phyloP scores from a whole-genome alignment of 2,888 invertebrate species.

The Megaustenia siamemsis region DNA sequence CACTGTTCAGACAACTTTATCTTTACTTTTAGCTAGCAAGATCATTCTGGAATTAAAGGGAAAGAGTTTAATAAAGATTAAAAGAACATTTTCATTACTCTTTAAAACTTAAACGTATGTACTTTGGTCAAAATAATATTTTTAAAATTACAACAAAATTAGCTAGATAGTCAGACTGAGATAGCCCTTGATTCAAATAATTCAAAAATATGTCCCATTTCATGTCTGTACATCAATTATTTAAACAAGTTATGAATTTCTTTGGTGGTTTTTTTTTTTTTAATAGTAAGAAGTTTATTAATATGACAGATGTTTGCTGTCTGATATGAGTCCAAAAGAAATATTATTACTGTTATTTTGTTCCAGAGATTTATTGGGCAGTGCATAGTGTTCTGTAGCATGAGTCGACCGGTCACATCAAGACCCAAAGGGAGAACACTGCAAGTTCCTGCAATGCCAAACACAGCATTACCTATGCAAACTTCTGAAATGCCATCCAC shows the following conservation, averaged over 20 bases:
- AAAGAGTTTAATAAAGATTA: no score
- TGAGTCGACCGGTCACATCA: slow-evolving; percentile 52
- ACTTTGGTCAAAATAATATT: no score
- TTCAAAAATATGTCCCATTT: background rate
- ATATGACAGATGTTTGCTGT: background rate
- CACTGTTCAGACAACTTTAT: no score
- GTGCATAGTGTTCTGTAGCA: slow-evolving; percentile 27
- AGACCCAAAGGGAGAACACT: slow-evolving; percentile 52
- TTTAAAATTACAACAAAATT: no score
- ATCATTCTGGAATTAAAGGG: no score
- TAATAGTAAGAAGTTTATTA: background rate
- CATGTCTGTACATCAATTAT: no score
- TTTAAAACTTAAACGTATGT: no score
- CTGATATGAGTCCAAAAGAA: background rate
- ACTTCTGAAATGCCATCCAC: slow-evolving; percentile 46
- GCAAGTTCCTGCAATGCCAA: slow-evolving; percentile 50
- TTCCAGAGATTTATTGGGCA: slow-evolving; percentile 17
- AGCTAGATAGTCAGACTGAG: no score
- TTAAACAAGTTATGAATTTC: background rate
- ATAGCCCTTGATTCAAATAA: background rate
- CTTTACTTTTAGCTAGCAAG: no score
- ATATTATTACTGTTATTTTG: background rate
- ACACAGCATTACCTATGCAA: slow-evolving; percentile 50
- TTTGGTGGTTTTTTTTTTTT: background rate
- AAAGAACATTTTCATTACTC: no score